Percentiles rank a stretch among this genome's conserved stretches.
Conservation (phyloP, 2,888 invertebrate species). For the Hydriomena furcata region DNA sequence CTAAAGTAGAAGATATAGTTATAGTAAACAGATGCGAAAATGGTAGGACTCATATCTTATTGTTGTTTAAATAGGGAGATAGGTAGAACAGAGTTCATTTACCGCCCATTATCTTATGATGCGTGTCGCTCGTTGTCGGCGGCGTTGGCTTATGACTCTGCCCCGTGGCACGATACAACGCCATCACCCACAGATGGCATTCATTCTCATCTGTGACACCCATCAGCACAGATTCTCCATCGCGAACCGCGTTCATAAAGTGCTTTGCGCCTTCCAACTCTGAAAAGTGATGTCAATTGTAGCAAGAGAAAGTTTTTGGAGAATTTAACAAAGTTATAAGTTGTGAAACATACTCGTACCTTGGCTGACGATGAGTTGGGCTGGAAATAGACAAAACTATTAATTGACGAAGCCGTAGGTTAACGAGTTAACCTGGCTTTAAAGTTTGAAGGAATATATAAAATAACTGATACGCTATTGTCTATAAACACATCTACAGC, state of each 20-base stretch:
- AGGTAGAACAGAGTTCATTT: slow-evolving; percentile 46
- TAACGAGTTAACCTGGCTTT: too few relatives aligned
- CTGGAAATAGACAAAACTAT: slow-evolving; percentile 76
- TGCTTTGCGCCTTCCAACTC: slow-evolving; percentile 96
- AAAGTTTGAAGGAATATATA: too few relatives aligned
- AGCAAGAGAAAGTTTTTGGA: background rate
- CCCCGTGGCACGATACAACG: slow-evolving; percentile 99
- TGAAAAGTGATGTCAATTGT: slow-evolving; percentile 51
- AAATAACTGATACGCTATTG: too few relatives aligned
- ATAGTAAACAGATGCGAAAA: too few relatives aligned
- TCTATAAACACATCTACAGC: too few relatives aligned
- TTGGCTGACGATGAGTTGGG: slow-evolving; percentile 96
- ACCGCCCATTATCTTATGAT: slow-evolving; percentile 94
- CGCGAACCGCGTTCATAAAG: slow-evolving; percentile 99
- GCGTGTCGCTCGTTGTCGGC: slow-evolving; percentile 89
- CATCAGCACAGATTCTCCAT: slow-evolving; percentile 98
- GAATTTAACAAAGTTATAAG: slow-evolving; percentile 19
- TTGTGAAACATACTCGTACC: slow-evolving; percentile 80
- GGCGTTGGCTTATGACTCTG: slow-evolving; percentile 99
- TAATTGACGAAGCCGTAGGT: slow-evolving; percentile 2
- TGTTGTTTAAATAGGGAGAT: too few relatives aligned
- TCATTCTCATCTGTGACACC: slow-evolving; percentile 99
- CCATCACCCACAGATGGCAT: slow-evolving; percentile 99
- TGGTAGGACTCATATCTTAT: too few relatives aligned
- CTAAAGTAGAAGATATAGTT: too few relatives aligned